Percentiles rank a stretch among this genome's conserved stretches.
phyloP scores from a whole-genome alignment of 2,888 invertebrate genomes.

The Chrysolina oricalcia region DNA sequence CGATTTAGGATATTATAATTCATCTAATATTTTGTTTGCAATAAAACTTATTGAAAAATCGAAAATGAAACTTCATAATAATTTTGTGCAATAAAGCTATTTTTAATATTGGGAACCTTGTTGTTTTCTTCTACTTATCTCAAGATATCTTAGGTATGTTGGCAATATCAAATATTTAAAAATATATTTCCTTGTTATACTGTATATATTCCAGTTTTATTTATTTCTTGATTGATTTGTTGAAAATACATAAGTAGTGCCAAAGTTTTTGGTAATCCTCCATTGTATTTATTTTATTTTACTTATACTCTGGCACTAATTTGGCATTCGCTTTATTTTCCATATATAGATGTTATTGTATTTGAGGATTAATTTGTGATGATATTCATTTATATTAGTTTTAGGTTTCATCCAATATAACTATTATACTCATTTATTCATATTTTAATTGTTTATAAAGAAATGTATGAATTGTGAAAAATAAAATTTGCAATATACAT shows the following conservation, averaged over 20 bases:
- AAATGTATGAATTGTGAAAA: neutral
- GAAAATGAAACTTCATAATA: too few relatives aligned
- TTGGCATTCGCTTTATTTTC: neutral
- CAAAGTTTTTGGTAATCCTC: neutral
- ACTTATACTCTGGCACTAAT: conserved; percentile 4
- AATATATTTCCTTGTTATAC: conserved; percentile 18
- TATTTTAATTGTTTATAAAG: conserved; percentile 11
- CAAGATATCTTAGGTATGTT: conserved; percentile 9
- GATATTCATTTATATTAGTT: conserved; percentile 7
- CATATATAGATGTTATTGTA: neutral
- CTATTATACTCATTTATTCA: conserved; percentile 13
- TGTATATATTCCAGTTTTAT: conserved; percentile 9
- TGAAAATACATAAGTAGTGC: conserved; percentile 7
- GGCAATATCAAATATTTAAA: conserved; percentile 14
- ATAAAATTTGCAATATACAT: neutral
- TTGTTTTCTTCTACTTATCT: neutral
- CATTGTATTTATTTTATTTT: neutral
- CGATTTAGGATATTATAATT: too few relatives aligned
- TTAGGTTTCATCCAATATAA: conserved; percentile 2
- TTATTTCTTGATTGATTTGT: conserved; percentile 9
- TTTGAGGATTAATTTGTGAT: conserved; percentile 12
- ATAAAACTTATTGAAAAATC: too few relatives aligned
- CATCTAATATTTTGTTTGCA: too few relatives aligned
- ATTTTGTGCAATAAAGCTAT: neutral
- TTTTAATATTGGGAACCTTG: neutral